Base-by-base conservation (phyloP, 2,888 invertebrate species). In the Andrena minutula region DNA sequence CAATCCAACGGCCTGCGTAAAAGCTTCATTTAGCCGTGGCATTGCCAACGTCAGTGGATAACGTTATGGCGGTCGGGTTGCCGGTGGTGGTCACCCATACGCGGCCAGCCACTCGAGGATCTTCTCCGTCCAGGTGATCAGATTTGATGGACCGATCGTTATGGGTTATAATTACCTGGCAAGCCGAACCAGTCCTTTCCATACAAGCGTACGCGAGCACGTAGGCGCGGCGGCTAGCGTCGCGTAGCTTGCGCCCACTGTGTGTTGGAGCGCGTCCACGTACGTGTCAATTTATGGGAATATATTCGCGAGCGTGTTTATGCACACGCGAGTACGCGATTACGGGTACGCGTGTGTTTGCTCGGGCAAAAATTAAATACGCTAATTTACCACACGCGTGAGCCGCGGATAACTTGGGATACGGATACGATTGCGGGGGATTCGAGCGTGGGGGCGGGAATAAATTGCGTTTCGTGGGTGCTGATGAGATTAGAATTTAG, bases 111-210 rank as follows among this genome's bases (percentile, higher is more conserved):
- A 49, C 70, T 58, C 66, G 49, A 53, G 64, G 60, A 70, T 80
- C 79, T 72, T 63, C 77, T 28, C 47, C 80, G 74, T 84, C 83
- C 87, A 79, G 86, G 82, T 88, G 90, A 91, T 92, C 89, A 89
- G 87, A 90, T 92, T 90, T 92, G 92, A 93, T 92, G 92, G 91
- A 92, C 91, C 89, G 92, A 92, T 91, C 92, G 92, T 91, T 91
- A 89, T 87, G 87, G 90, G 88, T 92, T 92, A 92, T 93, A 93
- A 93, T 93, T 93, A 92, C 89, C 88, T 82, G 85, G 74, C 80
- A 30, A 82, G 81, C 83, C 84, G 85, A 91, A 90, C 89, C 91
- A 89, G 90, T 90, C 84, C 41, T 83, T 66, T 66, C 65, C 77
- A 60, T 66, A 51, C 41, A n/a, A 65, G n/a, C 23, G 0, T 23